Conservation (phyloP, 2,113 vertebrate species). For the Circaetus gallicus region DNA sequence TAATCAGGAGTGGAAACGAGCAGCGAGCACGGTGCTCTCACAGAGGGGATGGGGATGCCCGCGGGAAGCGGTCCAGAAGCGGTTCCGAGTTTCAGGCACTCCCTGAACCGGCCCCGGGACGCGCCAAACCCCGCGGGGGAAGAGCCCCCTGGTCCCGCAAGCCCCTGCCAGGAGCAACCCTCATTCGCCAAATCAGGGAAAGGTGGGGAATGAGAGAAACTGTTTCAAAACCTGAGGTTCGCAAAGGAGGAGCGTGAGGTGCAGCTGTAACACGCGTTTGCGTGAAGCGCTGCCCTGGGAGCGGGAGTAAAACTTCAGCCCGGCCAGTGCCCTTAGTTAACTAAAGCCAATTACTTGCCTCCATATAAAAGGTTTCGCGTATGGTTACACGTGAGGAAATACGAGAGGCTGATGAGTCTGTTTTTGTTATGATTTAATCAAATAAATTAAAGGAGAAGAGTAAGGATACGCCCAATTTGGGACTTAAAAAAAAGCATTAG, state of each 20-base stretch:
- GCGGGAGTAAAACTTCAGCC: background rate
- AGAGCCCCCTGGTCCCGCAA: background rate
- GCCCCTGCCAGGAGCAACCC: background rate
- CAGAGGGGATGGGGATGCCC: background rate
- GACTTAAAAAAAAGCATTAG: background rate
- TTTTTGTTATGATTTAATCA: conserved; percentile 57
- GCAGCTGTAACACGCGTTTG: background rate
- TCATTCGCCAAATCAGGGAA: background rate
- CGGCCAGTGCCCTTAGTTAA: background rate
- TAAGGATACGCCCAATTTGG: conserved; percentile 15
- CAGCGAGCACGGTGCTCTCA: background rate
- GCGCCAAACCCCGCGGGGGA: background rate
- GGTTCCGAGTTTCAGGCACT: background rate
- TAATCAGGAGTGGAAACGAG: background rate
- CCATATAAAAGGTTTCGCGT: background rate
- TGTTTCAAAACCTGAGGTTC: background rate
- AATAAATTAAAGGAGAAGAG: conserved; percentile 55
- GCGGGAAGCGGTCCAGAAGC: background rate
- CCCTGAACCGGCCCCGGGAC: no score
- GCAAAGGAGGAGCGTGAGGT: background rate
- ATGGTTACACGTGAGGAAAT: background rate
- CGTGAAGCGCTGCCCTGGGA: background rate
- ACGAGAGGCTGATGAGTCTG: background rate
- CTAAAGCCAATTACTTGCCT: background rate
- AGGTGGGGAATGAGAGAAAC: background rate